phyloP scores from a whole-genome alignment of 2,113 vertebrate genomes.

The Cryptotis parvus region DNA sequence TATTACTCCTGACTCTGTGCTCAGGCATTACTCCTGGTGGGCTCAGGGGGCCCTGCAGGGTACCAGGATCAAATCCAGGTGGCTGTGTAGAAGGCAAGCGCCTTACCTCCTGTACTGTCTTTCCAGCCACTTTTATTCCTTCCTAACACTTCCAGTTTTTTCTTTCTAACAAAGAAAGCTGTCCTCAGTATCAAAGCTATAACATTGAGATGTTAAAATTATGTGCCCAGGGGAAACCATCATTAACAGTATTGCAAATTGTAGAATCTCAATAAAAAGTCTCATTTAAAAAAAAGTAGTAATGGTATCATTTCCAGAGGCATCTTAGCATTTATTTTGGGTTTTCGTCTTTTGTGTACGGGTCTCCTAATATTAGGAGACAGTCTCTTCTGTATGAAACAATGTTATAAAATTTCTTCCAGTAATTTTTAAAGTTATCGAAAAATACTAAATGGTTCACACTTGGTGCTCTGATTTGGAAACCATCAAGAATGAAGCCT shows the following conservation, averaged over 20 bases:
- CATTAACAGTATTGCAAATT: no score
- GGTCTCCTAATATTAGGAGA: not conserved
- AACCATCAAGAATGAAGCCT: not conserved
- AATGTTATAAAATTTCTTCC: slow-evolving; percentile 11
- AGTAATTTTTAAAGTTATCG: not conserved
- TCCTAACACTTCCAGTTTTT: not conserved
- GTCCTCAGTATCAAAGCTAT: not conserved
- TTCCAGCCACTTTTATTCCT: no score
- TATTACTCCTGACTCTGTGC: no score
- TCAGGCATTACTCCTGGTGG: no score
- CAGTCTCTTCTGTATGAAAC: slow-evolving; percentile 12
- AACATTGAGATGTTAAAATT: not conserved
- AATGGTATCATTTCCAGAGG: not conserved
- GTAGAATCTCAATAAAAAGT: no score
- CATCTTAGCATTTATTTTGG: not conserved
- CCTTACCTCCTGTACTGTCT: no score
- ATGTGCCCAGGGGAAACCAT: no score
- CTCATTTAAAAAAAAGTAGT: no score
- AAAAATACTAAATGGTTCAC: not conserved
- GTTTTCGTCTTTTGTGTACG: not conserved
- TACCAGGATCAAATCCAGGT: no score
- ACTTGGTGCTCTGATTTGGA: not conserved
- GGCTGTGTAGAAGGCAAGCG: no score
- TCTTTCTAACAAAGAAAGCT: not conserved
- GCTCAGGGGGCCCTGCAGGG: no score